A percentile compares a stretch with the other conserved stretches of the same genome.
Conservation (phyloP, 2,113 vertebrate genomes). For the Gracilinanus agilis region DNA sequence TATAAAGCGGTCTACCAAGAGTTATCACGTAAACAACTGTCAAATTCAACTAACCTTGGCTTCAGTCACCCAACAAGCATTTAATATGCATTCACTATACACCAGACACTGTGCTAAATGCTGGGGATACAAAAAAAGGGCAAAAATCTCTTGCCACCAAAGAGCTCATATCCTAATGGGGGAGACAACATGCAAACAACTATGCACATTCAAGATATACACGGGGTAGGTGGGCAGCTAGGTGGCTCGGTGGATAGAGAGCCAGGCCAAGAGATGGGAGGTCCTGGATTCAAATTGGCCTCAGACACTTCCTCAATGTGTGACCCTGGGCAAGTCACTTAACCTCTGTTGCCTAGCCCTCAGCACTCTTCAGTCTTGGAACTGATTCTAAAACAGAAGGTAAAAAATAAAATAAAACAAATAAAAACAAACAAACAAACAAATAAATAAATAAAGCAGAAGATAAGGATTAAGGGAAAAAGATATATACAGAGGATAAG, state of each 20-base stretch:
- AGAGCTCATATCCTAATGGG: neutral
- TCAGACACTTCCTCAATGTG: too few species aligned
- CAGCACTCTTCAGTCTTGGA: too few species aligned
- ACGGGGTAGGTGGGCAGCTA: neutral
- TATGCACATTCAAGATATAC: neutral
- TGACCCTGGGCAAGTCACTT: too few species aligned
- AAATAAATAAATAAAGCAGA: too few species aligned
- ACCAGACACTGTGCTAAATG: neutral
- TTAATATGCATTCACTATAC: neutral
- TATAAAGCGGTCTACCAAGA: constrained; percentile 9
- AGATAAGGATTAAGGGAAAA: too few species aligned
- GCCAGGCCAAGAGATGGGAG: too few species aligned
- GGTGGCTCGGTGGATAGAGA: too few species aligned
- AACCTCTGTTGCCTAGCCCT: too few species aligned
- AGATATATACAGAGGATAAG: neutral
- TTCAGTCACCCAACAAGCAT: neutral
- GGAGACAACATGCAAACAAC: neutral
- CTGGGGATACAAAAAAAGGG: neutral
- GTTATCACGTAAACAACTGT: constrained; percentile 1
- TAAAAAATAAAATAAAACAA: too few species aligned
- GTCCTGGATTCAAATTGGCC: too few species aligned
- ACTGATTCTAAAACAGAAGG: too few species aligned
- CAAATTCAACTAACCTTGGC: neutral
- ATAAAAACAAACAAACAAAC: too few species aligned
- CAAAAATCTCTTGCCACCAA: neutral